Conservation (phyloP, 2,797 vertebrate genomes). For the Remorina albescens region DNA sequence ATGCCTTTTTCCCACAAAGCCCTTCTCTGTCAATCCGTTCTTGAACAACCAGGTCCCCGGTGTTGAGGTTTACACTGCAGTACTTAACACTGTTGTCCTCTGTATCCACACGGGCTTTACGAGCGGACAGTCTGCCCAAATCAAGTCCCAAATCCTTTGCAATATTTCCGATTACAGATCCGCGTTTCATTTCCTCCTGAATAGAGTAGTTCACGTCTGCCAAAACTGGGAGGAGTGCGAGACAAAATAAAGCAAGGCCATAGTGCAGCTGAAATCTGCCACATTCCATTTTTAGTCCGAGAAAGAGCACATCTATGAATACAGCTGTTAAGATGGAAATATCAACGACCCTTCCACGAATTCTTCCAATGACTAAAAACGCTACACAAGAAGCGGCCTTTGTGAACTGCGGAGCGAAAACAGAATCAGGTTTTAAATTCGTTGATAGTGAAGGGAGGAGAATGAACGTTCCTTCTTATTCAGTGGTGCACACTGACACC, state of each 20-base stretch:
- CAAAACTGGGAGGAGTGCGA: not conserved
- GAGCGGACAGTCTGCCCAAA: slow-evolving; percentile 35
- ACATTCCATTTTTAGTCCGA: slow-evolving; percentile 38
- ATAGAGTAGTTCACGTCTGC: slow-evolving; percentile 65
- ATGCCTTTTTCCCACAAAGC: slow-evolving; percentile 51
- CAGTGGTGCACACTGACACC: slow-evolving; percentile 56
- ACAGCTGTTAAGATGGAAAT: no score
- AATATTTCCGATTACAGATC: slow-evolving; percentile 68
- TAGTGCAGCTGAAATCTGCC: not conserved
- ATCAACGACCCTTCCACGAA: not conserved
- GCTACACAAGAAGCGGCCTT: not conserved
- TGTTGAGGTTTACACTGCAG: slow-evolving; percentile 43
- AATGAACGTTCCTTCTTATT: not conserved
- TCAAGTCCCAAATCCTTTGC: slow-evolving; percentile 62
- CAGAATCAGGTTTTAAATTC: not conserved
- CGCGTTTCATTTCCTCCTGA: slow-evolving; percentile 64
- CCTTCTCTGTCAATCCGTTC: slow-evolving; percentile 61
- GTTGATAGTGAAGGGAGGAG: slow-evolving; percentile 28
- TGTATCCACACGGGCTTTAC: slow-evolving; percentile 63
- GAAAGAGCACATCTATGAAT: not conserved
- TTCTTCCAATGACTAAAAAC: not conserved
- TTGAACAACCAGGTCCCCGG: slow-evolving; percentile 41
- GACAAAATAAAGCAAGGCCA: not conserved
- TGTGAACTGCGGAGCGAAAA: not conserved
- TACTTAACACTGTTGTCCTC: slow-evolving; percentile 34